Evolutionary conservation across 2,113 vertebrate genomes (phyloP).

Genomic region (Halichoerus grypus): DNA sequence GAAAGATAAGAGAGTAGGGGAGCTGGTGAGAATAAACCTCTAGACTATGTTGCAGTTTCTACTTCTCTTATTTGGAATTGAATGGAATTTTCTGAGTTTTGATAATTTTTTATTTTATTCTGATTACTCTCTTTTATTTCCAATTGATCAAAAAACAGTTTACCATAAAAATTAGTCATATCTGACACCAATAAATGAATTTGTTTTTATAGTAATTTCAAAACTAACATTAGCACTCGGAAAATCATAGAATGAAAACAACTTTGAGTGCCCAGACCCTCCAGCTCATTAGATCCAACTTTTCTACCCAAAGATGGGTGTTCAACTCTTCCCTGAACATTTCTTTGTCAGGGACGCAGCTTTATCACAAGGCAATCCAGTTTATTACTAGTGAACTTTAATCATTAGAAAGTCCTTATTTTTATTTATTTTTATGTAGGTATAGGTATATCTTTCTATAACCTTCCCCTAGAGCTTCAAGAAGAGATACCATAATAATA

Average conservation of each 20-base stretch:
- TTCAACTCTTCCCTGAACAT: neutral
- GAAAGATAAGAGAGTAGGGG: neutral
- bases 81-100: neutral
- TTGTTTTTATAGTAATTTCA: constrained; percentile 26
- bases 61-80: neutral
- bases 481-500: constrained; percentile 20
- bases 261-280: neutral
- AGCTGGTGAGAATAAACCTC: neutral
- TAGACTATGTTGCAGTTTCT: neutral
- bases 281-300: neutral
- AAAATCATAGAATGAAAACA: neutral
- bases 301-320: neutral
- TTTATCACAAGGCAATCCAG: constrained; percentile 18
- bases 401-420: neutral
- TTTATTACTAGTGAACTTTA: neutral
- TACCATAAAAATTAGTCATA: neutral
- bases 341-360: neutral
- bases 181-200: neutral
- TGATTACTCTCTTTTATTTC: constrained; percentile 15
- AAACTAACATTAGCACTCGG: neutral
- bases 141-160: neutral
- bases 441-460: constrained; percentile 14
- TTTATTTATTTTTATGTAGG: neutral
- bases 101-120: neutral
- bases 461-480: neutral